Evolutionary conservation across 2,113 vertebrate species (phyloP), one percentile per base, ranked within the genome.

Genomic region (Malaclemys terrapin): DNA sequence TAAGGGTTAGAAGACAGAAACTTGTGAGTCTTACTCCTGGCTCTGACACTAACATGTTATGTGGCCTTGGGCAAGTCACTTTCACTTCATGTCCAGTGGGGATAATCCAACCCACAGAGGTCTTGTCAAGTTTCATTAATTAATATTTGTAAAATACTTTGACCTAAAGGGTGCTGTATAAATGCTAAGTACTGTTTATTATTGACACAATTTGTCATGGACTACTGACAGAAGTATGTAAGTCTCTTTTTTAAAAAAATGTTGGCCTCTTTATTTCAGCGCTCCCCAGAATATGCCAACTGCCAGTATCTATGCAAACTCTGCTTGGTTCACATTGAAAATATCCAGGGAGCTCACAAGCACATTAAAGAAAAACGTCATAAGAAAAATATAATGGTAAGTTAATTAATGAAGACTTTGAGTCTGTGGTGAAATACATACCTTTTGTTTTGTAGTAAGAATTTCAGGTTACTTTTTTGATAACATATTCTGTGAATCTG

Each of bases 331-430:
- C 99, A 99, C 96, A 99, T 99, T 94, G 99, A 99, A 98, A 99
- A 99, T 98, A 99, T 99, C 97, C 99, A 99, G 96, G 99, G 99
- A 97, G 99, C 99, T 82, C 99, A 99, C 98, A 99, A 99, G 97
- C 99, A 99, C 98, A 99, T 99, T 98, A 99, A 99, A 96, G 99
- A 99, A 98, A 99, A 99, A 96, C 98, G 99, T 42, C 99, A 99
- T 98, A 99, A 99, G 98, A 99, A 99, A 98, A 99, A 99, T 98
- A 99, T 99, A 84, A 99, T 98, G 99, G 99, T 99, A 98, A 98
- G 98, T 98, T 86, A 87, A 93, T 29, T 90, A 56, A 24, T 52
- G 82, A 57, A 10, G 76, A 31, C 75, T 84, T 85, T 22, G 19
- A 47, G 8, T 54, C 79, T 84, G n/a, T 92, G 29, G 22, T 84